Evolutionary conservation across 2,888 invertebrate species (phyloP).

Genomic region (Trichopoda pennipes): DNA sequence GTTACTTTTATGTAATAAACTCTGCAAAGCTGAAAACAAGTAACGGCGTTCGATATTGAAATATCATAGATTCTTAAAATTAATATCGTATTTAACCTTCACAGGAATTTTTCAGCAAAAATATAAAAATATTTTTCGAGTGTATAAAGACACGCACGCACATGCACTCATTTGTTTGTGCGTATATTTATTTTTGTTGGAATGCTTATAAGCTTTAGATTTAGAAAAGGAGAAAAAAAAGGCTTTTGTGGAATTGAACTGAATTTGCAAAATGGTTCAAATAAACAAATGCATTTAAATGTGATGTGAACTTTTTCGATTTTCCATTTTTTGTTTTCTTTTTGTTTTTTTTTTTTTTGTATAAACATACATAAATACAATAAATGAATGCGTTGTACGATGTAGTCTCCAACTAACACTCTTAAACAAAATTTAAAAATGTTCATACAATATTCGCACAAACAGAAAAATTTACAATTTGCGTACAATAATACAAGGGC

Average conservation of each 20-base stretch:
- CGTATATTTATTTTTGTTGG: neutral
- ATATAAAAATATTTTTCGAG: constrained; percentile 7
- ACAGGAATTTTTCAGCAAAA: too few relatives aligned
- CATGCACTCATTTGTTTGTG: neutral
- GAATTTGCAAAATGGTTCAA: constrained; percentile 62
- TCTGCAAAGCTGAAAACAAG: too few relatives aligned
- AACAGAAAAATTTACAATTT: constrained; percentile 46
- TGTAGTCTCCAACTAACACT: constrained; percentile 56
- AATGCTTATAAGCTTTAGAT: constrained; percentile 41
- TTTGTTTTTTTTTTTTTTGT: neutral
- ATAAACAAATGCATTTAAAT: constrained; percentile 60
- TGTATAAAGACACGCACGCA: neutral
- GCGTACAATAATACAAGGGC: constrained; percentile 47
- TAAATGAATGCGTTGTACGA: constrained; percentile 64
- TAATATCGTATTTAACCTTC: too few relatives aligned
- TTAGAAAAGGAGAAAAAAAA: constrained; percentile 38
- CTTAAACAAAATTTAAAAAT: constrained; percentile 36
- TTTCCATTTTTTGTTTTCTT: too few relatives aligned
- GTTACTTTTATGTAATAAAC: too few relatives aligned
- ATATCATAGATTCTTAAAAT: too few relatives aligned
- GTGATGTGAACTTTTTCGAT: constrained; percentile 25
- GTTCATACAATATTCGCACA: constrained; percentile 20
- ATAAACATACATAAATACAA: constrained; percentile 50
- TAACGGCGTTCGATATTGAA: too few relatives aligned
- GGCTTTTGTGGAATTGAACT: constrained; percentile 58